Base-by-base conservation (phyloP, 1,140 invertebrate genomes). In the Conus ventricosus region DNA sequence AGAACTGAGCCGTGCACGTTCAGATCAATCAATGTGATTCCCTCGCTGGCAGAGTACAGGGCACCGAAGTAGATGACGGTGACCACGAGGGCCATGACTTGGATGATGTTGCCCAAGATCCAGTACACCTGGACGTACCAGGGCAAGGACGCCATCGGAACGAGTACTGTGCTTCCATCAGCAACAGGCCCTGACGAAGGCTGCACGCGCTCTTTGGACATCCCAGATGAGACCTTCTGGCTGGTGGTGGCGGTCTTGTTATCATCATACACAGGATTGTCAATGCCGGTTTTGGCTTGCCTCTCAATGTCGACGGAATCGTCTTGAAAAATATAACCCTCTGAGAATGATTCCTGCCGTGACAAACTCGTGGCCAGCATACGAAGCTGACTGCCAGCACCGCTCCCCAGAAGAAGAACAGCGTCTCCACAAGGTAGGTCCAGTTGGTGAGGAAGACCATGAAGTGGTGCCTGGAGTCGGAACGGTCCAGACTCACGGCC, bases 1-100 rank as follows among this genome's bases (percentile, higher is more conserved):
- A 4, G 89, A 85, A 89, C 92, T 94, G 25, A 93, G 27, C 78
- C 89, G 87, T 94, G 93, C 4, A 93, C 71, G 84, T 92, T 92
- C 5, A 86, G 25, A n/a, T 88, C 88, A 15, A 85, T 78, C 20
- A 90, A 83, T 5, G 83, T 67, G 51, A 80, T 39, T 13, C 67
- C 67, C 7, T 84, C 76, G 51, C 88, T 87, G 7, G 83, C 2
- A 0, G 90, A 89, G 85, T 89, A 93, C 0, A 94, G 54, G 4
- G 90, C 91, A 4, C 63, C 87, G 88, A 92, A 94, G 71, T 91
- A 93, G 15, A 94, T 89, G 15, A 92, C 25, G 23, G 92, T 91
- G 4, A 94, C 91, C 7, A 91, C 87, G 10, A 91, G 54, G 7
- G 91, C 89, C n/a, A 86, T 88, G 17, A 85, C 76, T 20, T 88